A percentile compares a stretch with the other conserved stretches of the same genome.
phyloP scores from a whole-genome alignment of 1,140 invertebrate species.

The Ridgeia piscesae region DNA sequence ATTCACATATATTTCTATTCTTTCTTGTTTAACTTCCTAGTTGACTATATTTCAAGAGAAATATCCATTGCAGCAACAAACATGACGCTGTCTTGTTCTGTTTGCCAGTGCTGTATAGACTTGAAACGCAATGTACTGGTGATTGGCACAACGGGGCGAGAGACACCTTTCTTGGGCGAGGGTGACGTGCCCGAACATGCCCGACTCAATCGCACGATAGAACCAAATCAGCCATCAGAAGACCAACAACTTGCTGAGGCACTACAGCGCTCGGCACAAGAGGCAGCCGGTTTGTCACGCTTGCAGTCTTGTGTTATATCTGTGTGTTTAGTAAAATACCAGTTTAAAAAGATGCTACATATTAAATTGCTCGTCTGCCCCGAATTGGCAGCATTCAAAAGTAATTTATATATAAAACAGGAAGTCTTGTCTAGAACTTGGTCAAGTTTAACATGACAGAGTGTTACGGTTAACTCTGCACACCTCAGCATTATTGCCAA shows the following conservation, averaged over 20 bases:
- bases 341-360: neutral
- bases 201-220: constrained; percentile 38
- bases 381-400: no score
- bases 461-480: no score
- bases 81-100: neutral
- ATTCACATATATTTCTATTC: no score
- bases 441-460: no score
- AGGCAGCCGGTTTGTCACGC: constrained; percentile 19
- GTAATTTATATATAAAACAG: no score
- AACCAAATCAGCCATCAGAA: constrained; percentile 60
- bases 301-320: neutral
- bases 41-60: neutral
- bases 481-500: no score
- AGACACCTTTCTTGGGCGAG: constrained; percentile 87
- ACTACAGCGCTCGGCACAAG: constrained; percentile 55
- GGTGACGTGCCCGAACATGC: constrained; percentile 71
- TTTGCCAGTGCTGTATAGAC: constrained; percentile 84
- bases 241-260: constrained; percentile 68
- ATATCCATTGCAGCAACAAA: no score
- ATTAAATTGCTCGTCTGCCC: no score
- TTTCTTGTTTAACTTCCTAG: neutral
- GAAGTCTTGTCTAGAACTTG: no score
- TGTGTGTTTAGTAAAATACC: neutral
- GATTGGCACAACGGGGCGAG: constrained; percentile 94
- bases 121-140: constrained; percentile 83